Conservation (phyloP, 2,888 invertebrate genomes). For the Bugula neritina region DNA sequence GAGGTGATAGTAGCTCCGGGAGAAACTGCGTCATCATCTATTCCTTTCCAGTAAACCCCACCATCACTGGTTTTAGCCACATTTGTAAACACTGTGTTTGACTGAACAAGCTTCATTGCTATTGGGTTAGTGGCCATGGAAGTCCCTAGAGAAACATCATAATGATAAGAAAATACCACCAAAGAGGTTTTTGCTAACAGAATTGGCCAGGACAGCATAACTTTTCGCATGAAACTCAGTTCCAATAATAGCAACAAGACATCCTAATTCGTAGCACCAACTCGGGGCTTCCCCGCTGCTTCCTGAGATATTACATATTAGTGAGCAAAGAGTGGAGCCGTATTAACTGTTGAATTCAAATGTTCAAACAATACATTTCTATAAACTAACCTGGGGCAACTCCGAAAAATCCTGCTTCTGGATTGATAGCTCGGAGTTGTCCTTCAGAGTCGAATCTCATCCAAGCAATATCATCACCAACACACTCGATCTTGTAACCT, state of each 20-base stretch:
- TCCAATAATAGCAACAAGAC: no score
- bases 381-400: conserved; percentile 85
- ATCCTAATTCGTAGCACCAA: no score
- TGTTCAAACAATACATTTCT: no score
- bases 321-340: no score
- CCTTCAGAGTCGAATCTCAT: conserved; percentile 59
- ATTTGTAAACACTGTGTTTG: conserved; percentile 93
- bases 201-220: no score
- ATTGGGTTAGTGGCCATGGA: conserved; percentile 87
- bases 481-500: conserved; percentile 62
- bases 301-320: no score
- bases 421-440: conserved; percentile 87
- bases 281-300: no score
- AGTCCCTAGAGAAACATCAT: conserved; percentile 61
- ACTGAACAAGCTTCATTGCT: conserved; percentile 87
- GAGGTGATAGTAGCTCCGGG: conserved; percentile 40
- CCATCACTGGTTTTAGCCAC: conserved; percentile 92
- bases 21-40: conserved; percentile 66
- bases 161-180: no score
- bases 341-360: no score
- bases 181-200: no score
- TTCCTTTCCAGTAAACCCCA: conserved; percentile 96
- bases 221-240: no score
- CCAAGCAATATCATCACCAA: conserved; percentile 97
- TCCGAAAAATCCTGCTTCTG: conserved; percentile 97